Percentiles rank a stretch among this genome's conserved stretches.
phyloP scores from a whole-genome alignment of 2,888 invertebrate genomes.

The Acrobasis repandana region DNA sequence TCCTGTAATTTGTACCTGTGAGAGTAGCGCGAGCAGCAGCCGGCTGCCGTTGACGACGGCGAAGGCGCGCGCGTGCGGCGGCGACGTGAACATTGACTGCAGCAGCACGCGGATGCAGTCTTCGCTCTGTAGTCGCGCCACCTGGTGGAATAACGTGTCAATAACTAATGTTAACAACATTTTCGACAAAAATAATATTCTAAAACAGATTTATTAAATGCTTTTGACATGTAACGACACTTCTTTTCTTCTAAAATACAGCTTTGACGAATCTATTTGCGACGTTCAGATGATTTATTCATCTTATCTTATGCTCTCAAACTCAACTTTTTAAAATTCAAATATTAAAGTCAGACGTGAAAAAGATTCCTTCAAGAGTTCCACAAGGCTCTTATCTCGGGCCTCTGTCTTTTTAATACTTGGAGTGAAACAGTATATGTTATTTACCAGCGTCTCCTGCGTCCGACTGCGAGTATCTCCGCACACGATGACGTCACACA shows the following conservation, averaged over 20 bases:
- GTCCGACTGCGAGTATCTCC: conserved; percentile 37
- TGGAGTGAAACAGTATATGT: too few relatives aligned
- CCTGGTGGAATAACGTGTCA: conserved; percentile 26
- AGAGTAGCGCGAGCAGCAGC: conserved; percentile 38
- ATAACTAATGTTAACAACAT: not conserved
- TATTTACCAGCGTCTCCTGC: conserved; percentile 23
- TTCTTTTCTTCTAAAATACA: not conserved
- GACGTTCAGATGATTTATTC: too few relatives aligned
- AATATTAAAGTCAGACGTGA: too few relatives aligned
- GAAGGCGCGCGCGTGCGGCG: conserved; percentile 85
- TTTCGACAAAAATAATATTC: too few relatives aligned
- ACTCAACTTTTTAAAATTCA: too few relatives aligned
- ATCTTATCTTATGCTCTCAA: too few relatives aligned
- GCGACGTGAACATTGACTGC: conserved; percentile 86
- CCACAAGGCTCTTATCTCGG: not conserved
- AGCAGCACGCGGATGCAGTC: conserved; percentile 76
- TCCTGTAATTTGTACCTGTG: conserved; percentile 6
- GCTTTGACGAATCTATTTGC: too few relatives aligned
- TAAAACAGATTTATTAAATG: not conserved
- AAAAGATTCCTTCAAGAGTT: not conserved
- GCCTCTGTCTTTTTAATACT: not conserved
- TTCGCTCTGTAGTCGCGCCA: conserved; percentile 40
- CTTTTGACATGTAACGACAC: not conserved
- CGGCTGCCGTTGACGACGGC: conserved; percentile 87
- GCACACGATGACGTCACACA: conserved; percentile 89